Percentiles rank a stretch among this genome's conserved stretches.
These are phyloP conservation scores for Eciton burchellii DNA, from an alignment of 1,140 invertebrate genomes.

Conservation along the genomic window DNA sequence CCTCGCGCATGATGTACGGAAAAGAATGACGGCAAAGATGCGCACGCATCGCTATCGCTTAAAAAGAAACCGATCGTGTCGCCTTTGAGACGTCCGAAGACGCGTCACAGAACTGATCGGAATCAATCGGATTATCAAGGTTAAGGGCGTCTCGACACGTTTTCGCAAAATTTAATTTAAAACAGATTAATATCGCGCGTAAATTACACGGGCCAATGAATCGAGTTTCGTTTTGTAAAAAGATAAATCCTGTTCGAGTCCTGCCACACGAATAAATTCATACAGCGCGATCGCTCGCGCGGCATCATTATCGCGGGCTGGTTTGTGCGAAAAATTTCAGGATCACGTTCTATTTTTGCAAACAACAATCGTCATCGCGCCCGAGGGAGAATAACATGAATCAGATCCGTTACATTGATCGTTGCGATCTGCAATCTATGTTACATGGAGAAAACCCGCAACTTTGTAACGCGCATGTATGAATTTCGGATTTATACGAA, in stretches of 20 bases:
- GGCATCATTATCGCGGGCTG: not conserved
- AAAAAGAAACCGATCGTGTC: not conserved
- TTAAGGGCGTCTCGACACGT: not conserved
- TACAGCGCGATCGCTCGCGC: not conserved
- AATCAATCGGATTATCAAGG: not conserved
- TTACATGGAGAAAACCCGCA: not conserved
- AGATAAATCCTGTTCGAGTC: no score
- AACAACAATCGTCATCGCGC: not conserved
- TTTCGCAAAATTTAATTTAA: not conserved
- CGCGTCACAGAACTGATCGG: not conserved
- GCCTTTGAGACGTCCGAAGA: no score
- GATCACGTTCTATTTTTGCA: not conserved
- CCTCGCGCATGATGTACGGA: not conserved
- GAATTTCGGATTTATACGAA: conserved; percentile 35
- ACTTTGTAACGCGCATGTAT: conserved; percentile 21
- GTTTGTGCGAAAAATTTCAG: not conserved
- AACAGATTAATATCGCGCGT: not conserved
- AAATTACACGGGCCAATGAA: no score
- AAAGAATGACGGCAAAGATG: not conserved
- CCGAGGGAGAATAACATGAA: not conserved
- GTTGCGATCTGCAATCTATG: not conserved
- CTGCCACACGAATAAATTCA: no score
- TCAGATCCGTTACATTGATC: not conserved
- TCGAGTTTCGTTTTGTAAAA: no score
- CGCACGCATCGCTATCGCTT: no score